Evolutionary conservation across 2,113 vertebrate genomes (phyloP), one percentile per base, ranked within the genome.

Genomic region (Mobula birostris): DNA sequence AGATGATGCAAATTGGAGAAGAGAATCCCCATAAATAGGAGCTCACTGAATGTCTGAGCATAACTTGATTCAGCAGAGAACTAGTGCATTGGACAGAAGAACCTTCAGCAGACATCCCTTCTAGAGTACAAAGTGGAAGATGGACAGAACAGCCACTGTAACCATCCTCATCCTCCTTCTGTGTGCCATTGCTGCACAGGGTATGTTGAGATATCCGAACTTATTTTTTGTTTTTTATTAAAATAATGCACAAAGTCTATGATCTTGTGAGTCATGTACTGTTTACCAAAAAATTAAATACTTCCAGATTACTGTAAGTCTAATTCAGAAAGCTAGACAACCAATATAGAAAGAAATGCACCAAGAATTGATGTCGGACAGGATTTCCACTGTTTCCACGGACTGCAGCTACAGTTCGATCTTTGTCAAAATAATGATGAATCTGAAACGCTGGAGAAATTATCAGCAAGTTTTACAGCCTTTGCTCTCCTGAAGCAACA

Each of bases 181-280:
- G 66, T 40, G 88, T 72, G 88, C 66, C 32, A 40, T 92, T 40
- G 21, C 66, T 92, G 32, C 88, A 92, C 88, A 92, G 32, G 88
- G 88, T 92, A 92, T 40, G 88, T 92, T 24, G 2, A 72, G 1
- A 36, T 70, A 12, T 70, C 66, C 2, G 0, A 70, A 36, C 36
- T 2, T 36, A 0, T 70, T n/a, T 21, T 70, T 70, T 70, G 19
- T 21, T 68, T 70, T 19, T 68, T 7, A 40, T 92, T 91, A 27
- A 15, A 36, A 7, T 68, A 17, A 68, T 11, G 2, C 19, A 5
- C 6, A 17, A 36, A 27, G 15, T 70, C 5, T 8, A 12, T 92
- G 61, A 72, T 1, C 0, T 40, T 36, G 14, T 92, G n/a, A 21
- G 15, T 27, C 63, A 68, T 63, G 29, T 63, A 11, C 27, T n/a